Evolutionary conservation across 2,888 invertebrate species (phyloP).

Genomic region (Lasius platythorax): DNA sequence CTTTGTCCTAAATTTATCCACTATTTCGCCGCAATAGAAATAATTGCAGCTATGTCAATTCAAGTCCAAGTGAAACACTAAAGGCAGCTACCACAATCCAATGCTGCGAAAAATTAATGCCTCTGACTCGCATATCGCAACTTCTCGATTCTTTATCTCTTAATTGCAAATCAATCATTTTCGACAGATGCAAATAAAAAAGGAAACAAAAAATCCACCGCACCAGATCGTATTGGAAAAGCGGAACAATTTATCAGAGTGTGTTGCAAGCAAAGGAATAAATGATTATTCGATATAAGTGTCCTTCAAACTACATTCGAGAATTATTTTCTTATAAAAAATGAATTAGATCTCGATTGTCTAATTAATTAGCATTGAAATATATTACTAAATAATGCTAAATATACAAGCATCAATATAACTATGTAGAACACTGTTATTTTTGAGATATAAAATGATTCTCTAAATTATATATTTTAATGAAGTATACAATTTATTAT

Average conservation of each 20-base stretch:
- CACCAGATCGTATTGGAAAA: neutral
- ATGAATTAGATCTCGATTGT: neutral
- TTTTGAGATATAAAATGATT: neutral
- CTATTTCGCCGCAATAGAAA: conserved; percentile 28
- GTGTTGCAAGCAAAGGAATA: neutral
- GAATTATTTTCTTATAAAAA: neutral
- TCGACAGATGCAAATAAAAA: neutral
- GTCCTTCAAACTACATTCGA: neutral
- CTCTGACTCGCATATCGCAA: neutral
- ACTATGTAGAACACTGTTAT: neutral
- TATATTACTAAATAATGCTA: neutral
- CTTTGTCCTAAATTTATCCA: conserved; percentile 39
- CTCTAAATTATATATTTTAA: neutral
- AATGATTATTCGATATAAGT: neutral
- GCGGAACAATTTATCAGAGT: neutral
- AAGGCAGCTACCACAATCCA: neutral
- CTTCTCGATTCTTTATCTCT: neutral
- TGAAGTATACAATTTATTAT: neutral
- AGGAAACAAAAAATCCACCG: neutral
- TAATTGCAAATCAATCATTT: conserved; percentile 9
- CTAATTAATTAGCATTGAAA: neutral
- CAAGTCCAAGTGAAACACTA: neutral
- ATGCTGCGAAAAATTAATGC: neutral
- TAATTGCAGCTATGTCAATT: conserved; percentile 33
- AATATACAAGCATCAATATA: conserved; percentile 2